Conservation (phyloP, 2,113 vertebrate genomes). For the Paratilapia polleni region DNA sequence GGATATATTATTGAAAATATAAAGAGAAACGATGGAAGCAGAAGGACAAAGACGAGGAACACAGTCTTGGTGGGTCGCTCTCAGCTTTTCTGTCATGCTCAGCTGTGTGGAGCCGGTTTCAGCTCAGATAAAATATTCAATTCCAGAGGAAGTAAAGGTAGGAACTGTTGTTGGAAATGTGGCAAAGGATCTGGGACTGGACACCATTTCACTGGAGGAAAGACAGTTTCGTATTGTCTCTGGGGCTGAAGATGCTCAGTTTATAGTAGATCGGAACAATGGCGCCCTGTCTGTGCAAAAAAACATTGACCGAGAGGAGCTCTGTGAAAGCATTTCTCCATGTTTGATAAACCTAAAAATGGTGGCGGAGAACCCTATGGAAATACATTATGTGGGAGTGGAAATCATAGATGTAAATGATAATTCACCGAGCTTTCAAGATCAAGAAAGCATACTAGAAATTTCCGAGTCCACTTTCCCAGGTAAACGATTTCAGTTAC, state of each 20-base stretch:
- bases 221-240: constrained; percentile 74
- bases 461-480: constrained; percentile 34
- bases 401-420: constrained; percentile 76
- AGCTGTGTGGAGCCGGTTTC: constrained; percentile 25
- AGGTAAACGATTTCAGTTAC: constrained; percentile 67
- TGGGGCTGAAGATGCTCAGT: constrained; percentile 53
- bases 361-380: constrained; percentile 73
- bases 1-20: neutral
- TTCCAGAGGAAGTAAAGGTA: constrained; percentile 70
- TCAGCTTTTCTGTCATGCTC: constrained; percentile 51
- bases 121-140: constrained; percentile 76
- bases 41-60: constrained; percentile 62
- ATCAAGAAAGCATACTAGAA: constrained; percentile 60
- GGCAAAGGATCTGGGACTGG: constrained; percentile 77
- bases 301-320: constrained; percentile 71
- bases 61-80: constrained; percentile 32
- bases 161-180: constrained; percentile 76
- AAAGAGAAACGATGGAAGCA: constrained; percentile 38
- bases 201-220: constrained; percentile 56
- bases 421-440: constrained; percentile 66
- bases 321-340: constrained; percentile 49
- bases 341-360: constrained; percentile 73
- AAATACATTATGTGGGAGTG: constrained; percentile 73
- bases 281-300: constrained; percentile 63
- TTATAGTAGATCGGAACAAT: constrained; percentile 72